Evolutionary conservation across 2,113 vertebrate species (phyloP), one percentile per base, ranked within the genome.

Genomic region (Narcine bancroftii): DNA sequence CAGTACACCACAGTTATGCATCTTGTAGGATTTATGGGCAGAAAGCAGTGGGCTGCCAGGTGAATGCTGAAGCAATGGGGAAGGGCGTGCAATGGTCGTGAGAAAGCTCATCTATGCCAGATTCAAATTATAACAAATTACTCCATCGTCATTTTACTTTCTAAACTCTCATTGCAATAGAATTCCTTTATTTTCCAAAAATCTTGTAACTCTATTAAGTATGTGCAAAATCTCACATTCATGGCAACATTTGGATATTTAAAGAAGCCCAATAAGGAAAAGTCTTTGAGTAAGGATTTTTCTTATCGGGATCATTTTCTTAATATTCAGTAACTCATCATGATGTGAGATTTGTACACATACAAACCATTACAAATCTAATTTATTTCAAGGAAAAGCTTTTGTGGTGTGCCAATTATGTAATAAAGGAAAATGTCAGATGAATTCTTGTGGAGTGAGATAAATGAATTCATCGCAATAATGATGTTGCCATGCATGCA

Each of bases 11-110:
- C 81, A 63, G 50, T 53, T 87, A 17, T 56, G 50, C 53, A 36
- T 17, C 53, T 10, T n/a, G 60, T 56, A 87, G 53, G 81, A 87
- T 87, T 87, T 87, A 87, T 87, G 81, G 53, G 36, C 15, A 63
- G 6, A 60, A 87, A 87, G n/a, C 81, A 87, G 33, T 36, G 19
- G 81, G 33, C 81, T 87, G 81, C 81, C 81, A 87, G 81, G 81
- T 87, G 60, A 60, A 87, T 6, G 53, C 26, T 87, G 81, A 63
- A 87, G 53, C n/a, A 87, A 87, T 87, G 56, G 53, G 2, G 53
- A 19, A 21, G n/a, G 56, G 53, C 81, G 5, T 87, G 56, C 56
- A 60, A 17, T 60, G 53, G 53, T 6, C 19, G 81, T 56, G n/a
- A 60, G n/a, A 60, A 36, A 87, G 33, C 6, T 36, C 81, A 60